Percentiles rank a stretch among this genome's conserved stretches.
These are phyloP conservation scores for Conchocele bisecta DNA, from an alignment of 2,888 invertebrate species.

Conservation along the genomic window DNA sequence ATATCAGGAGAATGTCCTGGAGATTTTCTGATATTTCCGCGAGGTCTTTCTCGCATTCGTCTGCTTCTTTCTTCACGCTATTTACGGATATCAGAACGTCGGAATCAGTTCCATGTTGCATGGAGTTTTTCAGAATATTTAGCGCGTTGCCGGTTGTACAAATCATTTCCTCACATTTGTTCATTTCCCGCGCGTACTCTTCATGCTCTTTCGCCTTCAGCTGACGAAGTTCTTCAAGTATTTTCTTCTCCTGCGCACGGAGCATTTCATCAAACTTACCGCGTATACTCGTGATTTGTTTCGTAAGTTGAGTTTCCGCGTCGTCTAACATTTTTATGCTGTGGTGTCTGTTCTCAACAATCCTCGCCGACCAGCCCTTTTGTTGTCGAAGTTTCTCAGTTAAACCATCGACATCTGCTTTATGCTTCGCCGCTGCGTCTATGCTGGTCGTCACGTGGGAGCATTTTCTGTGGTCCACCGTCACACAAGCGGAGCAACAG, in stretches of 20 bases:
- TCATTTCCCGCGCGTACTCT: slow-evolving; percentile 53
- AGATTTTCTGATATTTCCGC: slow-evolving; percentile 50
- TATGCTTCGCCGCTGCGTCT: slow-evolving; percentile 60
- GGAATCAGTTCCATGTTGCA: slow-evolving; percentile 61
- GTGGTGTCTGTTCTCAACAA: slow-evolving; percentile 61
- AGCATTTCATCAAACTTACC: slow-evolving; percentile 61
- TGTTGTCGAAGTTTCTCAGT: slow-evolving; percentile 61
- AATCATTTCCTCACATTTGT: slow-evolving; percentile 61
- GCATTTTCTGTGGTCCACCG: slow-evolving; percentile 61
- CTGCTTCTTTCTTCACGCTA: slow-evolving; percentile 60
- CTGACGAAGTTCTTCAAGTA: slow-evolving; percentile 55
- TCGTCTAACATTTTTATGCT: slow-evolving; percentile 58
- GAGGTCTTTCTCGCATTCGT: slow-evolving; percentile 50
- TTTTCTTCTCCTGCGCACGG: slow-evolving; percentile 55
- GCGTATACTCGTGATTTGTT: slow-evolving; percentile 58
- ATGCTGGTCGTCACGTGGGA: slow-evolving; percentile 59
- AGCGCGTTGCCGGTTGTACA: slow-evolving; percentile 61
- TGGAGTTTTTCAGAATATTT: slow-evolving; percentile 57
- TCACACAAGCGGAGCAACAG: slow-evolving; percentile 62
- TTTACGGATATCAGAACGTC: slow-evolving; percentile 59
- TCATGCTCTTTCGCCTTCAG: slow-evolving; percentile 52
- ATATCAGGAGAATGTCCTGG: slow-evolving; percentile 57
- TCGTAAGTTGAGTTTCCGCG: slow-evolving; percentile 54
- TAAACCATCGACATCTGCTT: slow-evolving; percentile 53
- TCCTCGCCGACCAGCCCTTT: slow-evolving; percentile 60